These are phyloP conservation scores for Trogon surrucura DNA, from an alignment of 2,113 vertebrate genomes.

Conservation along the genomic window DNA sequence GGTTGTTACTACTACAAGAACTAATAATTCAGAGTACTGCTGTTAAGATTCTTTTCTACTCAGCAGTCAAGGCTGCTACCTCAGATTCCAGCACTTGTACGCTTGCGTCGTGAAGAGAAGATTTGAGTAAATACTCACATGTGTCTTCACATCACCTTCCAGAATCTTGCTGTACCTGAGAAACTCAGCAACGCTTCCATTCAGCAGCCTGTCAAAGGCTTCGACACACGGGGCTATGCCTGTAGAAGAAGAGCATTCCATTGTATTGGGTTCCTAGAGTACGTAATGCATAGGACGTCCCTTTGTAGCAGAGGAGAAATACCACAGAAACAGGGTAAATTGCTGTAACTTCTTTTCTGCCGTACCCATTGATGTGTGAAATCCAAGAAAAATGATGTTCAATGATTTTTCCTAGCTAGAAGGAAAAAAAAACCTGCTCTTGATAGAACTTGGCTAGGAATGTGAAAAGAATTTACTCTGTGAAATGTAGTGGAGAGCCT, in stretches of 20 bases:
- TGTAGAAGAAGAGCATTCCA: constrained; percentile 52
- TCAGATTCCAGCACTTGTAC: background rate
- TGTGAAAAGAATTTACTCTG: background rate
- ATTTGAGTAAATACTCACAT: constrained; percentile 82
- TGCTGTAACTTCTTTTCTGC: background rate
- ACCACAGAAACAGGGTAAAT: background rate
- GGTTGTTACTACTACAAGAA: background rate
- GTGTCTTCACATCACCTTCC: constrained; percentile 89
- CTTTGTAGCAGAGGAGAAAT: background rate
- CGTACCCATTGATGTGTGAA: background rate
- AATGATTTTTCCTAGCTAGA: background rate
- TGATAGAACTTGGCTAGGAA: background rate
- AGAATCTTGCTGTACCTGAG: constrained; percentile 86
- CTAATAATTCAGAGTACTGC: background rate
- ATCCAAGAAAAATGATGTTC: background rate
- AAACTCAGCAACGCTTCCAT: constrained; percentile 86
- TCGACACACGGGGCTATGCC: constrained; percentile 84
- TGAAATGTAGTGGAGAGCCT: background rate
- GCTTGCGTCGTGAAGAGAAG: background rate
- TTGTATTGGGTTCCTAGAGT: constrained; percentile 13
- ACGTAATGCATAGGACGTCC: background rate
- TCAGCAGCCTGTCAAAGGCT: constrained; percentile 88
- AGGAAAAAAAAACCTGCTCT: background rate
- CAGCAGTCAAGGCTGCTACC: background rate
- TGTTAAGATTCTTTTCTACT: background rate